Base-by-base conservation (phyloP, 2,113 vertebrate genomes). In the Apodemus sylvaticus region DNA sequence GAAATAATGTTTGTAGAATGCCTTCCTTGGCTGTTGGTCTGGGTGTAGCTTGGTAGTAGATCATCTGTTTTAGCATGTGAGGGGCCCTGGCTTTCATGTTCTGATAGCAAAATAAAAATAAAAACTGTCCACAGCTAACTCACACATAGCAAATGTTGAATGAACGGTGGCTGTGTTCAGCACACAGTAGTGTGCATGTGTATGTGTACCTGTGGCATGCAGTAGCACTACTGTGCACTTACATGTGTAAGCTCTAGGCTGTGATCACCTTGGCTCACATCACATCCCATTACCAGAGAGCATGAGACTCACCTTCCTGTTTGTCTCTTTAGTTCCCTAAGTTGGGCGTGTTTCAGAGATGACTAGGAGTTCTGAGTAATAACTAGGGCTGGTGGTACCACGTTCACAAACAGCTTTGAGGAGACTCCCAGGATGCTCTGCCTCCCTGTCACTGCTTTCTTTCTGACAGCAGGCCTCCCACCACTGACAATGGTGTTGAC, bases 81-180 rank as follows among this genome's bases (percentile, higher is more conserved):
- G 16, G 36, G 64, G 20, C 62, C 26, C 81, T 85, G 24, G n/a
- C 14, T 85, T 73, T 70, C 24, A n/a, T 85, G 55, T 62, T 58
- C 34, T 39, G 22, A 7, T 60, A 55, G n/a, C 70, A 53, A 51
- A 68, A 68, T 68, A 36, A 86, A 68, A 20, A 36, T 13, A 68
- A 26, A 66, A 86, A 2, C 36, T 58, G 36, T 16, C 51, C 45
- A 29, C 5, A 34, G 51, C 20, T 34, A 31, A 76, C 64, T 91
- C n/a, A 39, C 36, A 13, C 5, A 0, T 24, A 14, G 55, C 3
- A 13, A 26, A 29, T 16, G 39, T 36, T 16, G 8, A 16, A 0
- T 66, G n/a, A n/a, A 2, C 9, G 51, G 55, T 74, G 1, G 29
- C 66, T n/a, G 2, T 0, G 19, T 0, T 34, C 0, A 8, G 13